Evolutionary conservation across 1,140 invertebrate genomes (phyloP).

Genomic region (Hermetia illucens): DNA sequence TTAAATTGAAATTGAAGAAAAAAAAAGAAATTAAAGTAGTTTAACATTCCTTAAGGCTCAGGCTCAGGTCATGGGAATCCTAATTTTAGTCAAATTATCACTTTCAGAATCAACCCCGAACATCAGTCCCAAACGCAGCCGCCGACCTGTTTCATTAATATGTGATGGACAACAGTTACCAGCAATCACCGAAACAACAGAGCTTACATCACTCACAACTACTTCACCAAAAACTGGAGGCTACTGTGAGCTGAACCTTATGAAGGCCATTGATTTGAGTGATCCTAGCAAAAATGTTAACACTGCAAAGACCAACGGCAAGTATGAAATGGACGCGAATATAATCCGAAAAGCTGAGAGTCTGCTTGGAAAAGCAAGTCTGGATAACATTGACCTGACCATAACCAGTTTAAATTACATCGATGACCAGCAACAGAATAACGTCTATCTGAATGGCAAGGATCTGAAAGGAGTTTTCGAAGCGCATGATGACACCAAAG

Average conservation of each 20-base stretch:
- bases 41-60: too few relatives aligned
- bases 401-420: slow-evolving; percentile 43
- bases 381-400: slow-evolving; percentile 43
- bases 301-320: neutral
- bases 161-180: slow-evolving; percentile 36
- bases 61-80: too few relatives aligned
- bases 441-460: slow-evolving; percentile 13
- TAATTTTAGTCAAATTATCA: too few relatives aligned
- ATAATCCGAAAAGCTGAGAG: slow-evolving; percentile 28
- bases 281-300: neutral
- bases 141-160: slow-evolving; percentile 32
- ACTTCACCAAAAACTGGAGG: neutral
- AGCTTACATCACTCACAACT: slow-evolving; percentile 35
- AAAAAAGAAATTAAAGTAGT: too few relatives aligned
- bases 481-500: too few relatives aligned
- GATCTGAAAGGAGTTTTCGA: slow-evolving; percentile 15
- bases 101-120: slow-evolving; percentile 44
- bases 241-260: neutral
- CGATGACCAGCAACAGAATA: slow-evolving; percentile 31
- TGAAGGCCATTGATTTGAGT: neutral
- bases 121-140: slow-evolving; percentile 37
- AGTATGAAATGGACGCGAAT: slow-evolving; percentile 27
- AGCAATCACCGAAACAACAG: slow-evolving; percentile 37
- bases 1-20: too few relatives aligned
- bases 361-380: slow-evolving; percentile 25